Evolutionary conservation across 2,113 vertebrate genomes (phyloP).

Genomic region (Sinocyclocheilus rhinocerous): DNA sequence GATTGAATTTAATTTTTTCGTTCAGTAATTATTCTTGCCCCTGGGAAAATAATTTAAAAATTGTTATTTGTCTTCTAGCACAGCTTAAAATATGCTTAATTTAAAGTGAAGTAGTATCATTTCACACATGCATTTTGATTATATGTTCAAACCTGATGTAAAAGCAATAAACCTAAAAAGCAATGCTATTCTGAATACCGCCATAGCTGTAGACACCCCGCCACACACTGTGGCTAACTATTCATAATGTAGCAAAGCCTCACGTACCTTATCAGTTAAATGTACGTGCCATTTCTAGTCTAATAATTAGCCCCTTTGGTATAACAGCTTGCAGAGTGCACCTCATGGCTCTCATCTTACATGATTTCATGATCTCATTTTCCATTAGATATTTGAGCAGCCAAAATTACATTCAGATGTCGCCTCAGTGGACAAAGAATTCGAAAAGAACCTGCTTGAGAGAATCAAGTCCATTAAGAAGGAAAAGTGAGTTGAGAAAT

Average conservation of each 20-base stretch:
- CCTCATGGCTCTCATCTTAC: background rate
- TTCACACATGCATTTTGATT: background rate
- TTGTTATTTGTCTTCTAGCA: too few relatives aligned
- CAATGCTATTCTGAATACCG: background rate
- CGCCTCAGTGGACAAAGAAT: constrained; percentile 56
- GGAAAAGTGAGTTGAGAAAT: constrained; percentile 81
- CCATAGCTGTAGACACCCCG: background rate
- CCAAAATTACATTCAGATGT: constrained; percentile 50
- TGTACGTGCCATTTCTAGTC: background rate
- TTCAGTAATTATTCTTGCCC: too few relatives aligned
- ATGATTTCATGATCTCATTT: constrained; percentile 31
- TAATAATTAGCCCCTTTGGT: background rate
- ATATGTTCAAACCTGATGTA: background rate
- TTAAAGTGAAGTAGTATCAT: too few relatives aligned
- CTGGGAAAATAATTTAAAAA: too few relatives aligned
- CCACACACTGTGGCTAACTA: background rate
- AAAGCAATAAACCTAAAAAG: background rate
- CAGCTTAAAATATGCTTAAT: too few relatives aligned
- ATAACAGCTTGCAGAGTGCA: background rate
- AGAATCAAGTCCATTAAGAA: constrained; percentile 91
- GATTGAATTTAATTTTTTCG: too few relatives aligned
- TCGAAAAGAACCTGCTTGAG: constrained; percentile 81
- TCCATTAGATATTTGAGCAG: constrained; percentile 63
- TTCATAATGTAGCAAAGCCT: background rate
- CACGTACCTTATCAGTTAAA: background rate